Base-by-base conservation (phyloP, 2,888 invertebrate species). In the Platerodrilus igneus region DNA sequence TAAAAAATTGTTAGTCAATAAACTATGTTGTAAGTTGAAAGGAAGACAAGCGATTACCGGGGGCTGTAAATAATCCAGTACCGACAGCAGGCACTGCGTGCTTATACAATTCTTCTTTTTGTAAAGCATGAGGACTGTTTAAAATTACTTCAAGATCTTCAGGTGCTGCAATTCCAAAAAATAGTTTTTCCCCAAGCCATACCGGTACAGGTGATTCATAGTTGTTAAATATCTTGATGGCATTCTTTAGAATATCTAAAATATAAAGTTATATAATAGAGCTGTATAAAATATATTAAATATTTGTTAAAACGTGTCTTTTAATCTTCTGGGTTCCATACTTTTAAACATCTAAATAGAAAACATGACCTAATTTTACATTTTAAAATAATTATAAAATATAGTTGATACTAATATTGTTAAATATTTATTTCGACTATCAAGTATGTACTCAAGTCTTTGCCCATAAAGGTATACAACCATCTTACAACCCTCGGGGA, bases 101-200 rank as follows among this genome's bases (percentile, higher is more conserved):
- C 35, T 34, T 47, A 20, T 48, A 48, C 14, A 48, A 14, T 13
- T 32, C 27, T 15, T 46, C 59, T 35, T 62, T 61, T 5, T 29
- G 42, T 18, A 60, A 37, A 6, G 52, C 49, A 19, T 50, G 38
- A n/a, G 52, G 50, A 37, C 39, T 47, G n/a, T 47, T 53, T 7
- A 62, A 29, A 13, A 62, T 38, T 13, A 59, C 50, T 47, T 60
- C 60, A 7, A 55, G 45, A 40, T 60, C 52, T 31, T 54, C 51
- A 4, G 62, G 59, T 21, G 56, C 52, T 0, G 52, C 48, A 4
- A 57, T 47, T 1, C 35, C 48, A 37, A 56, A 56, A 31, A 58
- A 56, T 17, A 60, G 30, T 43, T 47, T 40, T 3, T 50, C 41
- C 6, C 58, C 60, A 20, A 58, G 44, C 62, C 61, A 61, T 6